These are phyloP conservation scores for Agrypnus murinus DNA, from an alignment of 2,888 invertebrate species.

Conservation along the genomic window DNA sequence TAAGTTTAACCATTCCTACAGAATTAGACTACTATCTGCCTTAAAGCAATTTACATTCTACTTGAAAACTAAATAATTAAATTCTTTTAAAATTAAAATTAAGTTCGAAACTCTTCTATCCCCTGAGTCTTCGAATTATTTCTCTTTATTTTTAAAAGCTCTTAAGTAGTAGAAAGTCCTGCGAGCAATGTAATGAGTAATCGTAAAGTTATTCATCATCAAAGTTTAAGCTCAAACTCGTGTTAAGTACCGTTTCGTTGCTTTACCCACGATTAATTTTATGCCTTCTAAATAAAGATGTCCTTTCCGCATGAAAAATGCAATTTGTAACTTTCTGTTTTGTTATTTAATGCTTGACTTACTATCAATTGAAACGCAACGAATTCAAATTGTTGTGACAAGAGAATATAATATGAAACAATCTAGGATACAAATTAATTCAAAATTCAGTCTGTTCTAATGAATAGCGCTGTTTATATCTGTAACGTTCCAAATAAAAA, in stretches of 20 bases:
- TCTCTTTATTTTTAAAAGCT: conserved; percentile 21
- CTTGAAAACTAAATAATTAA: conserved; percentile 38
- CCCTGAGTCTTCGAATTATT: conserved; percentile 2
- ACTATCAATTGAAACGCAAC: conserved; percentile 32
- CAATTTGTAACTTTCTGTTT: conserved; percentile 38
- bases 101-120: conserved; percentile 22
- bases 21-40: conserved; percentile 16
- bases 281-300: conserved; percentile 38
- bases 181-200: conserved; percentile 17
- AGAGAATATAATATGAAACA: conserved; percentile 20
- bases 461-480: no score
- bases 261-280: conserved; percentile 38
- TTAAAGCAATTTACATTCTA: conserved; percentile 21
- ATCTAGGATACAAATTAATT: no score
- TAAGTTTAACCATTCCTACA: conserved; percentile 20
- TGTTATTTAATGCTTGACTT: conserved; percentile 39
- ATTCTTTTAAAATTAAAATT: conserved; percentile 31
- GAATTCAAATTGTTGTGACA: conserved; percentile 38
- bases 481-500: no score
- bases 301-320: conserved; percentile 39
- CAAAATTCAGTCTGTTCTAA: background rate
- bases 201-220: conserved; percentile 25
- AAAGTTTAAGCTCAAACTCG: conserved; percentile 19
- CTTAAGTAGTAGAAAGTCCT: background rate
- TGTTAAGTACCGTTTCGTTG: conserved; percentile 27